Base-by-base conservation (phyloP, 2,797 vertebrate genomes). In the Melanogrammus aeglefinus region DNA sequence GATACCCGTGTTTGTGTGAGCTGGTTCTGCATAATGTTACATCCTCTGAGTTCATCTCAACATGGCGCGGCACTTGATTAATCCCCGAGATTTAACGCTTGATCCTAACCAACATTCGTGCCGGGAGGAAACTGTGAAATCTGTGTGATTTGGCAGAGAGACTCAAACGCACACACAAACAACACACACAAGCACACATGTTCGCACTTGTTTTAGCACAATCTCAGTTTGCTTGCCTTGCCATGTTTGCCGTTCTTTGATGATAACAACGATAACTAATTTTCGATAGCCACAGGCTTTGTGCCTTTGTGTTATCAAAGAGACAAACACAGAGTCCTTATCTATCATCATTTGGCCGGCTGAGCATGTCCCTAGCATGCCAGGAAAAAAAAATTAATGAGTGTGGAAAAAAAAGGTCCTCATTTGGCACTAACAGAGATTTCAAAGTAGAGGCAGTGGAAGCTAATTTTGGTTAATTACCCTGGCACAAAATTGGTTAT, bases 191-290 rank as follows among this genome's bases (percentile, higher is more conserved):
- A 38, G 18, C 51, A 74, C 71, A 75, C 27, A 66, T 6, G 77
- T 75, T 73, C 78, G 18, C 29, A 10, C 74, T 80, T 78, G 80
- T 85, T 85, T 83, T 74, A 77, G 36, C 82, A 80, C 77, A 85
- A 88, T 87, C 87, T 74, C 63, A 33, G 76, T 77, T 44, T 21
- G 78, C 85, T 79, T 73, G 74, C 83, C 86, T 82, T 80, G 80
- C 85, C 24, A 85, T 71, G 79, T 85, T 78, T 73, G 74, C 83
- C 74, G 73, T 78, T 77, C 84, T 87, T 86, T 88, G 89, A 87
- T 84, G 88, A 94, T 92, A 92, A 92, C 87, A 86, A 87, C 82
- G 85, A 76, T 89, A 88, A 88, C 81, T 90, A 85, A 90, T 91
- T 90, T 92, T 91, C 87, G 24, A 29, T 33, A 79, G 88, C 85